Evolutionary conservation across 2,797 vertebrate species (phyloP), one percentile per base, ranked within the genome.

Genomic region (Gambusia yucatana): DNA sequence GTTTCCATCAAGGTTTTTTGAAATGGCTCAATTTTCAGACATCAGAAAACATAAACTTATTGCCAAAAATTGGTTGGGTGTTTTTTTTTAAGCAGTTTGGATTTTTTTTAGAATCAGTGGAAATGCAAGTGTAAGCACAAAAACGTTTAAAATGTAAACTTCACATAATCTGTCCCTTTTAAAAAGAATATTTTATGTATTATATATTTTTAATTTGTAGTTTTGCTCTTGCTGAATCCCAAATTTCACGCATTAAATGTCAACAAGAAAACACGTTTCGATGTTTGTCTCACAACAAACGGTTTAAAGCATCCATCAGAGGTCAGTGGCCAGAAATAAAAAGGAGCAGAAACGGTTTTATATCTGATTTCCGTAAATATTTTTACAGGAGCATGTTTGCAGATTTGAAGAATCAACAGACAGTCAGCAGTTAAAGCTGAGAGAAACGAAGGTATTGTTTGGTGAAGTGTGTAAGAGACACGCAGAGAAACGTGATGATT

Each of bases 401-500:
- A 79, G 52, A 69, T 71, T 11, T 57, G 76, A 63, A 11, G 61
- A 75, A 25, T 46, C 39, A 59, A 72, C 75, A 70, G 70, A 80
- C 73, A 74, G 70, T 43, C 59, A 25, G 43, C 25, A 30, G 50
- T 30, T 33, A 59, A 72, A 72, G 9, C 20, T 57, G 20, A 73
- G 2, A 78, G 78, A 83, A n/a, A 81, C 6, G 25, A 67, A 75
- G 52, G 43, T 69, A 78, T 76, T 41, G 33, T 1, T 1, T 46
- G 55, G n/a, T 44, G 57, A 63, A 80, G 80, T 79, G 79, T 83
- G 81, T 83, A 77, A 90, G 87, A 94, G 87, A 94, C 89, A 92
- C 82, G 78, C 91, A 90, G 82, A 84, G 84, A 94, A 85, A 91
- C 91, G 33, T 77, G 70, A 73, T 87, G 84, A 84, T 93, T 93